Evolutionary conservation across 2,113 vertebrate genomes (phyloP).

Genomic region (Dasyurus viverrinus): DNA sequence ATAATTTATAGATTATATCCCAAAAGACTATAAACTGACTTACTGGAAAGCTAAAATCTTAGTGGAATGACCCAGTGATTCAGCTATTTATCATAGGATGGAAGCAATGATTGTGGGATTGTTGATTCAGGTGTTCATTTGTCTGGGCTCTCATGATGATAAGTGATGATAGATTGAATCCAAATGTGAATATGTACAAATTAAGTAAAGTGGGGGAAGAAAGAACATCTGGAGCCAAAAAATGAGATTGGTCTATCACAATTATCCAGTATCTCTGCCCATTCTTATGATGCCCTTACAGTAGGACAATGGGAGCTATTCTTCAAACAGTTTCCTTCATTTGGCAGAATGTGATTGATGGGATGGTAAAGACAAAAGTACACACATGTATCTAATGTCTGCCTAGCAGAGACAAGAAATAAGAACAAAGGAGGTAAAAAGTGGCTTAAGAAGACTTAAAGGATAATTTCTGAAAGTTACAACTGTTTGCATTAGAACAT

Average conservation of each 20-base stretch:
- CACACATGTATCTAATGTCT: background rate
- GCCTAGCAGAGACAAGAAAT: background rate
- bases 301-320: background rate
- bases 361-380: background rate
- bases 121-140: background rate
- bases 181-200: background rate
- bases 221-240: background rate
- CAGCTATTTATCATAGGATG: background rate
- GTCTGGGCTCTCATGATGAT: background rate
- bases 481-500: background rate
- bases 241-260: background rate
- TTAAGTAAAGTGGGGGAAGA: background rate
- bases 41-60: background rate
- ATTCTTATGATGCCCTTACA: background rate
- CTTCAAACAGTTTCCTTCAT: background rate
- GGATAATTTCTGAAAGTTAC: background rate
- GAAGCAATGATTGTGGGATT: background rate
- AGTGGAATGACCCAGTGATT: background rate
- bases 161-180: conserved; percentile 1
- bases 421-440: background rate
- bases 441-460: background rate
- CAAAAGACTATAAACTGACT: background rate
- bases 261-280: background rate
- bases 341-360: background rate
- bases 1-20: background rate